Conservation (phyloP, 2,797 vertebrate species). For the Sebastes aleutianus region DNA sequence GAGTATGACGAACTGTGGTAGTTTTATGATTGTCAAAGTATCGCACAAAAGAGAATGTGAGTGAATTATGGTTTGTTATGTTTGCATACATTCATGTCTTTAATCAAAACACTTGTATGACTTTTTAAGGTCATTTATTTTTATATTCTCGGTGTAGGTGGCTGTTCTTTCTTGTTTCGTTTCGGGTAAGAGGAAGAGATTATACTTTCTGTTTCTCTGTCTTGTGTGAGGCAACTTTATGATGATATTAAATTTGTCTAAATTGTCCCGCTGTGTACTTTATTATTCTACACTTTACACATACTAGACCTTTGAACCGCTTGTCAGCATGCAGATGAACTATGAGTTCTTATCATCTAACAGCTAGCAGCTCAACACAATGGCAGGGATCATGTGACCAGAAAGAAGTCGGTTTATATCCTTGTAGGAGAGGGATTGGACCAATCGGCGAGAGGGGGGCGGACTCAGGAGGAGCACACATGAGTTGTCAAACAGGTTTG, state of each 20-base stretch:
- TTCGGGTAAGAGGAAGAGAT: conserved; percentile 23
- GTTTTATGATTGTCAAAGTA: conserved; percentile 7
- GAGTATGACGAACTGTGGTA: conserved; percentile 10
- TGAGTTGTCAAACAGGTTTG: conserved; percentile 78
- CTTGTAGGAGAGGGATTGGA: conserved; percentile 27
- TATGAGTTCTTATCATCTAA: background rate
- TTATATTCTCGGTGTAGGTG: conserved; percentile 61
- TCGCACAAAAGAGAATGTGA: background rate
- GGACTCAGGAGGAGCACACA: conserved; percentile 45
- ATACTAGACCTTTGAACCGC: background rate
- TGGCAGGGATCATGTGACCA: conserved; percentile 43
- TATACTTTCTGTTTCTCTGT: conserved; percentile 35
- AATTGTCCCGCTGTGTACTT: background rate
- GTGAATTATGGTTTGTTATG: background rate
- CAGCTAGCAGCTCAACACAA: conserved; percentile 2
- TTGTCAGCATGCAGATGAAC: background rate
- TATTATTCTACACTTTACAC: background rate
- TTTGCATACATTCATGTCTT: background rate
- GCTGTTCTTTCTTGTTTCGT: conserved; percentile 15
- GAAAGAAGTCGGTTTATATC: conserved; percentile 17
- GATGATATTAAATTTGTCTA: conserved; percentile 53
- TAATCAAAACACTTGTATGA: conserved; percentile 19
- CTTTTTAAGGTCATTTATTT: conserved; percentile 52
- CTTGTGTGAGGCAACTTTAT: conserved; percentile 1
- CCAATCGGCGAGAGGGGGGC: conserved; percentile 50